Evolutionary conservation across 1,140 invertebrate genomes (phyloP).

Genomic region (Bombus fervidus): DNA sequence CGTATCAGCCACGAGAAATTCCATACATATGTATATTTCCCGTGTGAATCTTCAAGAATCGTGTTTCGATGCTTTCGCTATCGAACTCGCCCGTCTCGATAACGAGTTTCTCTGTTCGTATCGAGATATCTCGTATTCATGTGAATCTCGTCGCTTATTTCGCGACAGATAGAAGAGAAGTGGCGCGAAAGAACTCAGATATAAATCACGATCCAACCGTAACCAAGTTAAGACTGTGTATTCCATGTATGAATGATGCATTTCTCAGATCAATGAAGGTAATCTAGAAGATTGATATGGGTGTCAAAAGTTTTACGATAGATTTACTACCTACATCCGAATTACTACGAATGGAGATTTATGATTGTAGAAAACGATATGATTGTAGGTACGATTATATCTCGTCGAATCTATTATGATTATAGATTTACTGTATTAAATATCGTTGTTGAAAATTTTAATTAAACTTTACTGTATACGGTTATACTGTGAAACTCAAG

Average conservation of each 20-base stretch:
- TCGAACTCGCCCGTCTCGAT: background rate
- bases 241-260: background rate
- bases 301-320: background rate
- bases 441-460: too few relatives aligned
- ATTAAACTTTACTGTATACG: too few relatives aligned
- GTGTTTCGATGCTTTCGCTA: constrained; percentile 2
- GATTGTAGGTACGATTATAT: background rate
- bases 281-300: background rate
- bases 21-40: constrained; percentile 17
- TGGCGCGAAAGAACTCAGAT: constrained; percentile 5
- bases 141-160: constrained; percentile 15
- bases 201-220: background rate
- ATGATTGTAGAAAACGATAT: background rate
- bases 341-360: background rate
- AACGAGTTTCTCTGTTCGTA: constrained; percentile 25
- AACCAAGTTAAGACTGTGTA: background rate
- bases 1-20: constrained; percentile 3
- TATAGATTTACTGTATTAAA: too few relatives aligned
- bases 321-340: background rate
- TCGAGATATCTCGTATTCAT: constrained; percentile 23
- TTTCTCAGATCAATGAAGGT: background rate
- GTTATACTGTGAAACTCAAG: too few relatives aligned
- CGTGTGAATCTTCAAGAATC: constrained; percentile 23
- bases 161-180: constrained; percentile 12
- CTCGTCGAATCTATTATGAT: background rate